Base-by-base conservation (phyloP, 2,888 invertebrate genomes). In the Tiliacea citrago region DNA sequence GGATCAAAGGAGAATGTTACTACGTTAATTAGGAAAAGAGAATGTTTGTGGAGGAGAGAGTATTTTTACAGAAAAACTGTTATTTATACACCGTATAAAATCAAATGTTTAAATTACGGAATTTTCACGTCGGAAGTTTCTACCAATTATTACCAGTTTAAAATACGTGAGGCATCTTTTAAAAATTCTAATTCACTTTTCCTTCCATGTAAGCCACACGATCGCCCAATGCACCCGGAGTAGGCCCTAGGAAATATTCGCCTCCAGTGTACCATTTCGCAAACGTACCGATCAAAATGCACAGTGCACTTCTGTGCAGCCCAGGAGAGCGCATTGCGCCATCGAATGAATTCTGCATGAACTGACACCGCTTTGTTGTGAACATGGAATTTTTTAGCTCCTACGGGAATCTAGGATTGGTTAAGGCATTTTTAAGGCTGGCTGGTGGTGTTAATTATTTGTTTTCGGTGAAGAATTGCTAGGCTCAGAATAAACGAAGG, bases 331-430 rank as follows among this genome's bases (percentile, higher is more conserved):
- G 90, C 84, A 89, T 88, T 89, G 90, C 88, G 68, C 86, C 83
- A 85, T 89, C 79, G 77, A 75, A 85, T 91, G 89, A 91, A 91
- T 91, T 84, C 85, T 90, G 77, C 82, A 91, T 90, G 88, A 88
- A 82, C 82, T 65, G 68, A 62, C 75, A 58, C 73, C 79, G 83
- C 73, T 84, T 79, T 86, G 88, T 86, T 83, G 68, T 69, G 75
- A 76, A 72, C 72, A 80, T 81, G 61, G 79, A 88, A 86, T 89
- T 89, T 88, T 90, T 90, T 82, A 86, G 86, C 78, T 70, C 29
- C 72, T 53, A 24, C 39, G 42, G 68, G 61, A 47, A 35, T 58
- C 39, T 47, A 10, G 76, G 35, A 58, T 51, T 61, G 13, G n/a
- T 8, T 57, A 29, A 29, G n/a, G 10, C 10, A 8, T 53, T 57